A percentile compares a stretch with the other conserved stretches of the same genome.
phyloP scores from a whole-genome alignment of 2,113 vertebrate genomes.

The Limanda limanda region DNA sequence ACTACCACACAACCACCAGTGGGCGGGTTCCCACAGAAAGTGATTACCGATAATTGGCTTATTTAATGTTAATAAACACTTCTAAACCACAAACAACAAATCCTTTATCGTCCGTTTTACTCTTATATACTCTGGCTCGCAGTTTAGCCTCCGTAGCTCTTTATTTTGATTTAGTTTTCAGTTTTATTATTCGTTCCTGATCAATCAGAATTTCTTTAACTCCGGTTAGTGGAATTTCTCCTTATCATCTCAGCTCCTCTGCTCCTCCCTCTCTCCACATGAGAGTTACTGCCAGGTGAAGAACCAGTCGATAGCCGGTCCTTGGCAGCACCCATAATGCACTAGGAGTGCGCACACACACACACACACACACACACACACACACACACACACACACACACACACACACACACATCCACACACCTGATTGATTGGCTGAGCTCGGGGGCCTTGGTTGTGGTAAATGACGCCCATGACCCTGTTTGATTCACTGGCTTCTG shows the following conservation, averaged over 20 bases:
- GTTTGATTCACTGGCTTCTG: constrained; percentile 41
- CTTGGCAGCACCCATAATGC: background rate
- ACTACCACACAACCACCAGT: background rate
- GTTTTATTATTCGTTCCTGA: too few species aligned
- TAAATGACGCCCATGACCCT: constrained; percentile 45
- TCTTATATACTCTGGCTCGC: too few species aligned
- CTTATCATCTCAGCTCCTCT: background rate
- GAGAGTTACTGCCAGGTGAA: constrained; percentile 17
- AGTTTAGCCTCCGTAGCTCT: background rate
- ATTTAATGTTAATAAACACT: too few species aligned
- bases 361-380: too few species aligned
- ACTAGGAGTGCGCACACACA: background rate
- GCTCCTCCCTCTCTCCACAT: background rate
- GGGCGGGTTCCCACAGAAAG: too few species aligned
- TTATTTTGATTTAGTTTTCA: background rate
- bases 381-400: background rate
- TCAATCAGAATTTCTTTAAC: background rate
- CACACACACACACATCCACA: background rate
- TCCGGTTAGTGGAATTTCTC: background rate
- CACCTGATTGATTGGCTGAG: constrained; percentile 46
- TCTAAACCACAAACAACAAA: too few species aligned
- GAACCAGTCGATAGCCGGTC: background rate
- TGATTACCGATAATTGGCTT: background rate
- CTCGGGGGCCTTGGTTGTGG: constrained; percentile 34
- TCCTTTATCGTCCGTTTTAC: too few species aligned